A percentile compares a stretch with the other conserved stretches of the same genome.
phyloP scores from a whole-genome alignment of 2,888 invertebrate genomes.

The Diarsia dahlii region DNA sequence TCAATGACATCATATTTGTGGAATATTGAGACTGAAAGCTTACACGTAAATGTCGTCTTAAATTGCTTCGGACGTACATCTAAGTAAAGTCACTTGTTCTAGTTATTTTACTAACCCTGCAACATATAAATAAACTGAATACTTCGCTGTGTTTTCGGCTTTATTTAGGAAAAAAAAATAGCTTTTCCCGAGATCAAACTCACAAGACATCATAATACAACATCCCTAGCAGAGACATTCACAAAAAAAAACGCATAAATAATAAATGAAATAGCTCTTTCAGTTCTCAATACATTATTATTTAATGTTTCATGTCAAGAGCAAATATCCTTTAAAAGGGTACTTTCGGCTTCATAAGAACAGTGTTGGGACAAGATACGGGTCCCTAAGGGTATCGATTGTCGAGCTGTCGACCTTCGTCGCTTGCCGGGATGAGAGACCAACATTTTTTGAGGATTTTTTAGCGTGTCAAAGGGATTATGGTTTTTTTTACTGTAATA shows the following conservation, averaged over 20 bases:
- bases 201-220: background rate
- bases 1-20: background rate
- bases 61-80: background rate
- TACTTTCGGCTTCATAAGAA: constrained; percentile 43
- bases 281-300: constrained; percentile 35
- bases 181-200: background rate
- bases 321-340: constrained; percentile 48
- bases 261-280: constrained; percentile 38
- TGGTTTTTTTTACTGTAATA: background rate
- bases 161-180: background rate
- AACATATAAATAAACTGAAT: background rate
- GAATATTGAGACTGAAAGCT: background rate
- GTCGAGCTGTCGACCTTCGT: constrained; percentile 32
- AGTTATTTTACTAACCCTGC: background rate
- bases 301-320: constrained; percentile 47
- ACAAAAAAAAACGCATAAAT: constrained; percentile 27
- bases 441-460: constrained; percentile 9
- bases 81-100: background rate
- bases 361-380: constrained; percentile 45
- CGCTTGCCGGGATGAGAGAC: background rate
- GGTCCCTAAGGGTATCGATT: constrained; percentile 35
- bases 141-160: background rate
- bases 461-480: background rate
- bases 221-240: background rate
- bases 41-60: too few relatives aligned